Base-by-base conservation (phyloP, 2,113 vertebrate species). In the Perognathus longimembris region DNA sequence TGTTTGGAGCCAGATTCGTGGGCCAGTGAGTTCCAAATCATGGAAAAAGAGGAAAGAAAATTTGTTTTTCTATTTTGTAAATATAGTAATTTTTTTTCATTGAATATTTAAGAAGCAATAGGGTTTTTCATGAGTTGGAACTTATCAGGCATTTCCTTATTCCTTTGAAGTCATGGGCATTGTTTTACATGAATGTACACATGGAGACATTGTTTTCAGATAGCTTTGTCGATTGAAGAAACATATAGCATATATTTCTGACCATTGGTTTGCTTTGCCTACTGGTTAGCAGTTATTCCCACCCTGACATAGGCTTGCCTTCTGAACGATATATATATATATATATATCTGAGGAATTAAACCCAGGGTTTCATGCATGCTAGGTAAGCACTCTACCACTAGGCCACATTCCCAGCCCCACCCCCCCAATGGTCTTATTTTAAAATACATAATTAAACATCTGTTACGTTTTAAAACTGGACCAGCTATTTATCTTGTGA, bases 391-490 rank as follows among this genome's bases (percentile, higher is more conserved):
- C n/a, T n/a, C n/a, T n/a, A n/a, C n/a, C n/a, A n/a, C n/a, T n/a
- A n/a, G n/a, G n/a, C n/a, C n/a, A n/a, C n/a, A n/a, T n/a, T n/a
- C n/a, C n/a, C n/a, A n/a, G n/a, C n/a, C n/a, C n/a, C n/a, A n/a
- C n/a, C n/a, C n/a, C n/a, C n/a, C n/a, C n/a, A 50, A 42, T 78
- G 34, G 8, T 74, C 9, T 88, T 22, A 64, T 87, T 64, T 92
- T 80, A 59, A 88, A 75, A 50, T 83, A 74, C 74, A 34, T 90
- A 66, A 67, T 84, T 42, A 69, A 78, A 59, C 12, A 18, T 26
- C 6, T 82, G 54, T 40, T 77, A 32, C 14, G 89, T 50, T 59
- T 77, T 83, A 40, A 61, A 91, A 89, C 3, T 28, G 8, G 3
- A n/a, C 17, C 70, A 80, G n/a, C 5, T 45, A 57, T 28, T 50